These are phyloP conservation scores for Beaufortia kweichowensis DNA, from an alignment of 2,113 vertebrate species.

Conservation along the genomic window DNA sequence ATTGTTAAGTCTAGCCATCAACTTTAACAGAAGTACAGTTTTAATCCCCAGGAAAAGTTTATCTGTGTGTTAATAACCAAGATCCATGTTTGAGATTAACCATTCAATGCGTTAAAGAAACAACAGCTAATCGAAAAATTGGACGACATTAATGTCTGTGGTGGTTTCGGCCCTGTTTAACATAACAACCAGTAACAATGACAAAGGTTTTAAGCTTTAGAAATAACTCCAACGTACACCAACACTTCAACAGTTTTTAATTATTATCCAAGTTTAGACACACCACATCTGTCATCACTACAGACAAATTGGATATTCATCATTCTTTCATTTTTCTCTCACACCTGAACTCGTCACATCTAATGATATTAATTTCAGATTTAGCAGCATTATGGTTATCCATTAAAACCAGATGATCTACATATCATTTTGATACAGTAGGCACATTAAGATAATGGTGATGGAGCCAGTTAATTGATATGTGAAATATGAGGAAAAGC, in stretches of 20 bases:
- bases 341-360: constrained; percentile 36
- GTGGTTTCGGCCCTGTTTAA: neutral
- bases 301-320: constrained; percentile 15
- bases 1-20: no score
- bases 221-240: neutral
- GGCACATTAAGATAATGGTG: no score
- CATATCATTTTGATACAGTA: neutral
- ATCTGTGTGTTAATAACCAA: no score
- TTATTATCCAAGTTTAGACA: neutral
- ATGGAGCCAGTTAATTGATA: no score
- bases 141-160: no score
- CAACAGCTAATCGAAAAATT: no score
- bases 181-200: neutral
- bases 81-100: no score
- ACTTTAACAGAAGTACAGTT: no score
- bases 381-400: neutral
- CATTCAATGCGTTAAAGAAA: no score
- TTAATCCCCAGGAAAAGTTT: neutral
- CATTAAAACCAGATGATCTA: neutral
- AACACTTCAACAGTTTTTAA: neutral
- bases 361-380: constrained; percentile 30
- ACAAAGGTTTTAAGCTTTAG: neutral
- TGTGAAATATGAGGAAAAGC: neutral
- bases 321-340: constrained; percentile 18
- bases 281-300: constrained; percentile 5